Conservation (phyloP, 2,113 vertebrate species). For the Megaptera novaeangliae region DNA sequence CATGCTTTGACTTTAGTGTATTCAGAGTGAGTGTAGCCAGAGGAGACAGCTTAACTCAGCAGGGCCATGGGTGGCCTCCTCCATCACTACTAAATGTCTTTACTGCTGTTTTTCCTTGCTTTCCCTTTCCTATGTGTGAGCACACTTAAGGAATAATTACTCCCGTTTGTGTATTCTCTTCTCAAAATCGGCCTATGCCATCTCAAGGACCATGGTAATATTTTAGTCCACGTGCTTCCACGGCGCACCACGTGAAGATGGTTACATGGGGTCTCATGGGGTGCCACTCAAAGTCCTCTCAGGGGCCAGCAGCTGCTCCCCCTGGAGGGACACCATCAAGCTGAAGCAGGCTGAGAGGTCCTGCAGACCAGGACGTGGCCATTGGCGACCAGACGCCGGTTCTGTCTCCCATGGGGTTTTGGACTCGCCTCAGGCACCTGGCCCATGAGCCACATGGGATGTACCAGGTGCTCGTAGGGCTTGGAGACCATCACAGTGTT, state of each 20-base stretch:
- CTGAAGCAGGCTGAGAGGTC: neutral
- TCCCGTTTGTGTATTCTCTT: neutral
- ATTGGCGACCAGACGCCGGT: neutral
- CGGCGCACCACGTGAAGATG: neutral
- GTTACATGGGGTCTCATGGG: neutral
- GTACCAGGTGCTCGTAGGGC: neutral
- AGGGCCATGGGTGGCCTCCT: neutral
- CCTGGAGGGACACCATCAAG: neutral
- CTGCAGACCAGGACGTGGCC: neutral
- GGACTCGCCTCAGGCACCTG: neutral
- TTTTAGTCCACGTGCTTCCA: rapidly evolving
- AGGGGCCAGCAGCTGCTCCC: neutral
- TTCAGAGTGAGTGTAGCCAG: neutral
- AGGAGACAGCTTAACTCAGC: neutral
- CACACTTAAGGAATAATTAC: too few relatives aligned
- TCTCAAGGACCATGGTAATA: rapidly evolving
- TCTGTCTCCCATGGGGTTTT: neutral
- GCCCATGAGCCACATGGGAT: rapidly evolving
- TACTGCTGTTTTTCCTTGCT: neutral
- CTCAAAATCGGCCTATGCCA: rapidly evolving
- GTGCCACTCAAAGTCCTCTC: neutral
- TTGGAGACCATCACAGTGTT: rapidly evolving
- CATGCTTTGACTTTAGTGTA: rapidly evolving
- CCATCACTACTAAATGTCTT: neutral
- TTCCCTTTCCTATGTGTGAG: too few relatives aligned